Conservation (phyloP, 2,113 vertebrate species). For the Engraulis encrasicolus region DNA sequence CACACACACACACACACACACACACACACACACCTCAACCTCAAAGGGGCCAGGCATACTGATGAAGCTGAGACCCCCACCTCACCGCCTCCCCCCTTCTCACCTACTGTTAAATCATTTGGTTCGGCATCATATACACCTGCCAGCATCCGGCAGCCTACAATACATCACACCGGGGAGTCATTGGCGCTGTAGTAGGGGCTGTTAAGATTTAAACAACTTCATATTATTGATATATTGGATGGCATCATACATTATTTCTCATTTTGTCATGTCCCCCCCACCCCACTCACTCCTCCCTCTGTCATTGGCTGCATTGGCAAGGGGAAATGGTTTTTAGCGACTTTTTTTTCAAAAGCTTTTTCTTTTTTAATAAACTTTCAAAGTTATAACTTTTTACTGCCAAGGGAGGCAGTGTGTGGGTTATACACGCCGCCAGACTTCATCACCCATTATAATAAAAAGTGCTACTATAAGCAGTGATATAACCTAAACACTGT, state of each 20-base stretch:
- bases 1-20: slow-evolving; percentile 41
- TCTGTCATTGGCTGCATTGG: slow-evolving; percentile 24
- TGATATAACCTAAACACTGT: not conserved
- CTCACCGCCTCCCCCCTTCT: no score
- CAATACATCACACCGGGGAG: slow-evolving; percentile 60
- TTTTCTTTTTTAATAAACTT: not conserved
- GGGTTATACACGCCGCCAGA: not conserved
- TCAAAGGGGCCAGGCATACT: slow-evolving; percentile 49
- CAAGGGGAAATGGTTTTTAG: slow-evolving; percentile 1
- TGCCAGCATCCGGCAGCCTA: slow-evolving; percentile 61
- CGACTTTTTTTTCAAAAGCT: slow-evolving; percentile 9
- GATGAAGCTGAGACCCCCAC: slow-evolving; percentile 62
- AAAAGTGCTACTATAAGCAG: not conserved
- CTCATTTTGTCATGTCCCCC: slow-evolving; percentile 69
- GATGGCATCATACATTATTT: slow-evolving; percentile 74
- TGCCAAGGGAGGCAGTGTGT: not conserved
- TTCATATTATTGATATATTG: slow-evolving; percentile 50
- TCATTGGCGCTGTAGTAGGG: slow-evolving; percentile 67
- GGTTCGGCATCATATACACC: slow-evolving; percentile 70
- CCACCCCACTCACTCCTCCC: no score
- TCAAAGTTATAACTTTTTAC: slow-evolving; percentile 19
- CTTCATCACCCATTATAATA: not conserved
- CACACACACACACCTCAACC: slow-evolving; percentile 51
- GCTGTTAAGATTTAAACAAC: slow-evolving; percentile 74
- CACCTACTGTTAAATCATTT: slow-evolving; percentile 60